Evolutionary conservation across 2,797 vertebrate genomes (phyloP).

Genomic region (Darevskia mixta): DNA sequence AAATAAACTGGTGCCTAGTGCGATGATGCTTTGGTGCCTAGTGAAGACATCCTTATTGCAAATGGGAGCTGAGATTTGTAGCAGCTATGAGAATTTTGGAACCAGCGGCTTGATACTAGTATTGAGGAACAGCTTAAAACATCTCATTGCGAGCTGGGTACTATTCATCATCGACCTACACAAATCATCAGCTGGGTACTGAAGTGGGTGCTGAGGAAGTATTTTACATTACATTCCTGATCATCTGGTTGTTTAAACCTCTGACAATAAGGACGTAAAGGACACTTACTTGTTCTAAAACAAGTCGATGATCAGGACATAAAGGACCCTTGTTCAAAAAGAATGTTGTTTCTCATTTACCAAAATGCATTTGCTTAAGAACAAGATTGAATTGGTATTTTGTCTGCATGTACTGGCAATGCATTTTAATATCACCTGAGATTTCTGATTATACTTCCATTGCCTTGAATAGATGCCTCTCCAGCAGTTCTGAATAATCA

Average conservation of each 20-base stretch:
- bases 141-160: not conserved
- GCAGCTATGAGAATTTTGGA: not conserved
- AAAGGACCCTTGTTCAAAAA: not conserved
- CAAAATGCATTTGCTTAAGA: not conserved
- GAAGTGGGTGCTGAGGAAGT: not conserved
- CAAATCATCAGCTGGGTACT: too few species aligned
- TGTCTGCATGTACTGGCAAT: not conserved
- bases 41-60: not conserved
- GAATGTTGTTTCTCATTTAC: not conserved
- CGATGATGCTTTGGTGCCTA: too few species aligned
- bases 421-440: not conserved
- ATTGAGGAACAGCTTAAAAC: not conserved
- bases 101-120: not conserved
- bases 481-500: slow-evolving; percentile 2
- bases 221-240: not conserved
- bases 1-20: too few species aligned
- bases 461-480: not conserved
- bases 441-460: not conserved
- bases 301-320: not conserved
- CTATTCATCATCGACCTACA: too few species aligned
- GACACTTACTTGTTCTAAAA: too few species aligned
- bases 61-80: not conserved
- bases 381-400: not conserved
- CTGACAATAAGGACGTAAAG: not conserved
- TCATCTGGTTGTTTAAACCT: not conserved